phyloP scores from a whole-genome alignment of 2,113 vertebrate genomes.

The Ibidorhyncha struthersii region DNA sequence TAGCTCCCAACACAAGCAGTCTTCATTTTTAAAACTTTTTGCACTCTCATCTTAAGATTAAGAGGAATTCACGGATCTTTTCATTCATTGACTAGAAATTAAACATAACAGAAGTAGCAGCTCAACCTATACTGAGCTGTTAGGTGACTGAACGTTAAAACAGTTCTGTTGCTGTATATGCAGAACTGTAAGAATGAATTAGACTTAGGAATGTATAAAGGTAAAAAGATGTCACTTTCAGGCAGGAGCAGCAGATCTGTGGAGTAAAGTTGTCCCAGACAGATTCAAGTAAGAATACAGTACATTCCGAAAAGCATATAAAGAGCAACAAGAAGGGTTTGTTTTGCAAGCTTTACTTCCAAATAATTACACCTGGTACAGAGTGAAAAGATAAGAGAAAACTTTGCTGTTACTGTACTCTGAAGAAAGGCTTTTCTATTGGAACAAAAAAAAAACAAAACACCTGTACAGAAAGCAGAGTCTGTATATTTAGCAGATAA shows the following conservation, averaged over 20 bases:
- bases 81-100: not conserved
- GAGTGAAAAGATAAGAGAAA: not conserved
- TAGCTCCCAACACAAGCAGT: not conserved
- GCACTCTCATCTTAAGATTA: not conserved
- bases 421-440: not conserved
- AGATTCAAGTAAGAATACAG: not conserved
- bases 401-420: not conserved
- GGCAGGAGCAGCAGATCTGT: not conserved
- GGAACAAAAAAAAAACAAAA: not conserved
- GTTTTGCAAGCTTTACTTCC: conserved; percentile 58
- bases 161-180: not conserved
- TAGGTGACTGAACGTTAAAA: not conserved
- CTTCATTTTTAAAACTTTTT: not conserved
- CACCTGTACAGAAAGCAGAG: not conserved
- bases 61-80: not conserved
- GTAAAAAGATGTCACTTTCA: not conserved
- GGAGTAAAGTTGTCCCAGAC: not conserved
- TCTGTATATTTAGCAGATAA: not conserved
- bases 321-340: not conserved
- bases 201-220: not conserved
- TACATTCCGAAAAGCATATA: not conserved
- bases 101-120: not conserved
- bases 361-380: conserved; percentile 41
- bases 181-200: not conserved
- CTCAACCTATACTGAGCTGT: not conserved